Base-by-base conservation (phyloP, 2,797 vertebrate genomes). In the Prunella strophiata region DNA sequence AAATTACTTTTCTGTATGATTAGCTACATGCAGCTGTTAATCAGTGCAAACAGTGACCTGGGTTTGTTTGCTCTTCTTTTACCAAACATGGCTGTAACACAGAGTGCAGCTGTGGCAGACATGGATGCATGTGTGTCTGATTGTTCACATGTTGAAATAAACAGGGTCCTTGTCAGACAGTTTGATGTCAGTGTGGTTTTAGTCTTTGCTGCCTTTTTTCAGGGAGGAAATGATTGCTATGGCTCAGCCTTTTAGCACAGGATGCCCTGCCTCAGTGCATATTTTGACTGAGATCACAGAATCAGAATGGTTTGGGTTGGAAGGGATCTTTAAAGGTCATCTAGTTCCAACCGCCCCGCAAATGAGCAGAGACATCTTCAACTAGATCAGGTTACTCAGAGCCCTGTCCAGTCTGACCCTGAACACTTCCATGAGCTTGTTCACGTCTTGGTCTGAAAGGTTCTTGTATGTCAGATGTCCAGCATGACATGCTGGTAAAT, bases 211-310 rank as follows among this genome's bases (percentile, higher is more conserved):
- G 82, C 47, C 17, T 65, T 93, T 94, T 85, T 71, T 85, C 42
- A 27, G 52, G 61, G 68, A 81, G 85, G 61, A 91, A 82, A 34
- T 30, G 52, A 88, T 93, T 82, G 63, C 83, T 73, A 1, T 76
- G 62, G 75, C 70, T 95, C 87, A 86, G 66, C 65, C 82, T 94
- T 93, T 85, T 85, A 82, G 91, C 74, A 66, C 66, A 92, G 87
- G 82, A 88, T 91, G 82, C 76, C 45, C 54, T 72, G 23, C 88
- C 87, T 92, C 62, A 86, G 73, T 84, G n/a, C 25, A 3, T 89
- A 34, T 88, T 96, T 91, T 81, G 43, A 70, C 66, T 84, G 76
- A 88, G 79, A 88, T 79, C 20, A 26, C 27, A 74, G 72, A 72
- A 58, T 72, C 54, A 30, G 62, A 75, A 71, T 34, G n/a, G 58